Percentiles rank a stretch among this genome's conserved stretches.
Evolutionary conservation across 2,888 invertebrate species (phyloP).

Genomic region (Gymnocheta viridis): DNA sequence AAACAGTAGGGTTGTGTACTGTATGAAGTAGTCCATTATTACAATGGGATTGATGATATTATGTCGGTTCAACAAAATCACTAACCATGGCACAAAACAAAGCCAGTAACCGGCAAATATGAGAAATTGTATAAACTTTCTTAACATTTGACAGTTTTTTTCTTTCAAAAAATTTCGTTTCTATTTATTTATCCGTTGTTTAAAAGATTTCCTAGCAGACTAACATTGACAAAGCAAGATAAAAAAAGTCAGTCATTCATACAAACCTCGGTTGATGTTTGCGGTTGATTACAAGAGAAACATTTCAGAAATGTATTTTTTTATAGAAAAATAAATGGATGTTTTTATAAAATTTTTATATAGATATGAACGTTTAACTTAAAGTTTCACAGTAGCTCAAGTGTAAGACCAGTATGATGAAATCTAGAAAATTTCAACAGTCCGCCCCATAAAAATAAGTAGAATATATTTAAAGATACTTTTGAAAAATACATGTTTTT

Average conservation of each 20-base stretch:
- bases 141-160: slow-evolving; percentile 27
- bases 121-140: slow-evolving; percentile 55
- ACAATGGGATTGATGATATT: not conserved
- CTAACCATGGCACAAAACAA: slow-evolving; percentile 50
- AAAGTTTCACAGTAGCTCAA: not conserved
- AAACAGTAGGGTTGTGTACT: slow-evolving; percentile 42
- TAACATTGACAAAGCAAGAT: not conserved
- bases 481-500: too few species aligned
- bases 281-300: slow-evolving; percentile 11
- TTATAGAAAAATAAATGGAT: not conserved
- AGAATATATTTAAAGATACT: too few species aligned
- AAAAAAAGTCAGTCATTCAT: not conserved
- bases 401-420: not conserved
- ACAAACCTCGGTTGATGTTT: not conserved
- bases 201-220: not conserved
- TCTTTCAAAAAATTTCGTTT: not conserved
- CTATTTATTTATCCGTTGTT: slow-evolving; percentile 3
- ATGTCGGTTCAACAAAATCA: not conserved
- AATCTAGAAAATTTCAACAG: not conserved
- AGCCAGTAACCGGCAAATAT: slow-evolving; percentile 56
- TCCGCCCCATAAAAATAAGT: not conserved
- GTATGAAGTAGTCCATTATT: slow-evolving; percentile 28
- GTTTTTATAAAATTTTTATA: not conserved
- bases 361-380: not conserved
- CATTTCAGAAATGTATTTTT: not conserved